Percentiles rank a stretch among this genome's conserved stretches.
phyloP scores from a whole-genome alignment of 2,797 vertebrate species.

The Salmo trutta region DNA sequence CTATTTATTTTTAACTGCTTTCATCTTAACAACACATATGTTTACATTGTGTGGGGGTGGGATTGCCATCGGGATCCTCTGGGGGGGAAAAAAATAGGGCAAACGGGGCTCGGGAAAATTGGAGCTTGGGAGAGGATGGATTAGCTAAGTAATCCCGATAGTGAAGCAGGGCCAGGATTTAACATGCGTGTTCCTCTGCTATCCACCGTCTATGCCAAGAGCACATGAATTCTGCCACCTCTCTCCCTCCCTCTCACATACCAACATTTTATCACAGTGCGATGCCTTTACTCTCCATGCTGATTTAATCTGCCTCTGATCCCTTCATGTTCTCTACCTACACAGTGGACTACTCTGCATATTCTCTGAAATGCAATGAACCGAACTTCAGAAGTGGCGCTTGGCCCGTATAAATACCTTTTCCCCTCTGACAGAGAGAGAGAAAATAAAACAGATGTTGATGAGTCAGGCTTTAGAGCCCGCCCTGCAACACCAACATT shows the following conservation, averaged over 20 bases:
- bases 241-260: constrained; percentile 6
- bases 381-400: constrained; percentile 30
- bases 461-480: constrained; percentile 19
- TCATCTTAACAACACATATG: background rate
- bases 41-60: constrained; percentile 16
- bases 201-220: constrained; percentile 5
- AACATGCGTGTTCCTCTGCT: constrained; percentile 5
- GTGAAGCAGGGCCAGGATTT: constrained; percentile 5
- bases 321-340: background rate
- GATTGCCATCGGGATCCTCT: constrained; percentile 23
- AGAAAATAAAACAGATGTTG: constrained; percentile 39
- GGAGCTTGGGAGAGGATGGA: constrained; percentile 22
- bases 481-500: background rate
- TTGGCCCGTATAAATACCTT: constrained; percentile 29
- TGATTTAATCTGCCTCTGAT: constrained; percentile 17
- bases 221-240: background rate
- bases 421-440: background rate
- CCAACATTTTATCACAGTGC: constrained; percentile 19
- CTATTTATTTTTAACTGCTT: constrained; percentile 42
- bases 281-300: constrained; percentile 19
- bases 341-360: background rate
- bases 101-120: constrained; percentile 20
- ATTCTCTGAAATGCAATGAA: background rate
- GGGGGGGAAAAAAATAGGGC: background rate
- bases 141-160: constrained; percentile 29